phyloP scores from a whole-genome alignment of 2,113 vertebrate genomes.

The Neodon shergylaensis region DNA sequence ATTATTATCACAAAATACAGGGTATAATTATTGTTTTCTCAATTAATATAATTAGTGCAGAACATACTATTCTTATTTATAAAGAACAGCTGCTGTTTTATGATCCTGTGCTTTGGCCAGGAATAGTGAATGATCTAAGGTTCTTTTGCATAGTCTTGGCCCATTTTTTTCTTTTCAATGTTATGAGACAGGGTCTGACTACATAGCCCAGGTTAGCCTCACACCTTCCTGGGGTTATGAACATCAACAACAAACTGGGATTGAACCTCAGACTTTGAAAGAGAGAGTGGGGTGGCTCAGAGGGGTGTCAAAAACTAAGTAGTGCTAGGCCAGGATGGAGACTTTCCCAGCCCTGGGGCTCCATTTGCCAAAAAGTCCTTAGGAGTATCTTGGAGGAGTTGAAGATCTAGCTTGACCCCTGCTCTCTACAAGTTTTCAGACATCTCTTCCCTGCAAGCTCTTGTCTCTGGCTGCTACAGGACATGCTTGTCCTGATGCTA shows the following conservation, averaged over 20 bases:
- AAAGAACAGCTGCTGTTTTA: neutral
- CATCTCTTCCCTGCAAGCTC: neutral
- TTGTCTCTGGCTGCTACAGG: neutral
- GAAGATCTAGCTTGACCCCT: neutral
- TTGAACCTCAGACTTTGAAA: neutral
- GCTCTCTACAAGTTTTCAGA: neutral
- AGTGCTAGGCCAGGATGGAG: neutral
- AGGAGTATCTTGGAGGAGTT: neutral
- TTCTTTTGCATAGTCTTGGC: neutral
- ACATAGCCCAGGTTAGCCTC: neutral
- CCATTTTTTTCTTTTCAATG: neutral
- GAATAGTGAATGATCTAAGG: neutral
- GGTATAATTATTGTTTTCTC: neutral
- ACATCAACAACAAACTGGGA: too few species aligned
- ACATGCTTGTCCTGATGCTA: too few species aligned
- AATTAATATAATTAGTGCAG: neutral
- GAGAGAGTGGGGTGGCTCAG: neutral
- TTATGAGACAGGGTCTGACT: neutral
- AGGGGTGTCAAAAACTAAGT: neutral
- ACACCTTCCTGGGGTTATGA: neutral
- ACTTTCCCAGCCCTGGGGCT: neutral
- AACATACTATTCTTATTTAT: neutral
- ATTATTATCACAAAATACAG: neutral
- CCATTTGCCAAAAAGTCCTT: neutral
- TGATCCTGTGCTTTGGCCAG: neutral